Percentiles rank a stretch among this genome's conserved stretches.
Evolutionary conservation across 2,113 vertebrate species (phyloP).

Genomic region (Dasypus novemcinctus): DNA sequence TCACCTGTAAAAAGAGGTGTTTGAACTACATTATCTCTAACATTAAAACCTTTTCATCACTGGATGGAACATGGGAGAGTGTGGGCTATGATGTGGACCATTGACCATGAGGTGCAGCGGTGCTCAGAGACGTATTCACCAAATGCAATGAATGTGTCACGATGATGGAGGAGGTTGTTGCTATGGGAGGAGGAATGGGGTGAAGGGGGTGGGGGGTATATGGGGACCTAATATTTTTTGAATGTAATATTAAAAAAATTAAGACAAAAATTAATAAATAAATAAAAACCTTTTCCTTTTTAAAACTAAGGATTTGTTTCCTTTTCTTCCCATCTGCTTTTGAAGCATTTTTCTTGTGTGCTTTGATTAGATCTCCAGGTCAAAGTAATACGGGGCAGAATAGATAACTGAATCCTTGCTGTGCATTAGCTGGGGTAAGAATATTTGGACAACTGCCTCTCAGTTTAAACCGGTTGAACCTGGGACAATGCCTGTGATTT

Average conservation of each 20-base stretch:
- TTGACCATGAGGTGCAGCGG: too few relatives aligned
- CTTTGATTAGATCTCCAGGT: conserved; percentile 2
- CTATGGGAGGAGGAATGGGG: too few relatives aligned
- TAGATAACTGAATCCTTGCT: background rate
- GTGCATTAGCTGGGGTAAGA: background rate
- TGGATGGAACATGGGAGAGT: too few relatives aligned
- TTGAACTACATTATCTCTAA: conserved; percentile 6
- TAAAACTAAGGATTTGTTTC: background rate
- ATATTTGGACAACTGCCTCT: background rate
- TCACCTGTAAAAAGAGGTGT: background rate
- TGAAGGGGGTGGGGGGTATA: too few relatives aligned
- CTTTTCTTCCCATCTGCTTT: background rate
- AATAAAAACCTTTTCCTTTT: background rate
- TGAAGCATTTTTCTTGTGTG: background rate
- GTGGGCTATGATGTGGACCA: too few relatives aligned
- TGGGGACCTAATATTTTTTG: too few relatives aligned
- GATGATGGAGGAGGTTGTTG: too few relatives aligned
- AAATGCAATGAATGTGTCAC: too few relatives aligned
- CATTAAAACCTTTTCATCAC: background rate
- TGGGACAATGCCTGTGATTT: background rate
- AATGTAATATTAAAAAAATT: too few relatives aligned
- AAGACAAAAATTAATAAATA: too few relatives aligned
- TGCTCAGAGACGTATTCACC: too few relatives aligned
- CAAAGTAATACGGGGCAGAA: background rate
- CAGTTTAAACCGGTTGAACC: background rate